Evolutionary conservation across 2,888 invertebrate genomes (phyloP).

Genomic region (Aleiodes leptofemur): DNA sequence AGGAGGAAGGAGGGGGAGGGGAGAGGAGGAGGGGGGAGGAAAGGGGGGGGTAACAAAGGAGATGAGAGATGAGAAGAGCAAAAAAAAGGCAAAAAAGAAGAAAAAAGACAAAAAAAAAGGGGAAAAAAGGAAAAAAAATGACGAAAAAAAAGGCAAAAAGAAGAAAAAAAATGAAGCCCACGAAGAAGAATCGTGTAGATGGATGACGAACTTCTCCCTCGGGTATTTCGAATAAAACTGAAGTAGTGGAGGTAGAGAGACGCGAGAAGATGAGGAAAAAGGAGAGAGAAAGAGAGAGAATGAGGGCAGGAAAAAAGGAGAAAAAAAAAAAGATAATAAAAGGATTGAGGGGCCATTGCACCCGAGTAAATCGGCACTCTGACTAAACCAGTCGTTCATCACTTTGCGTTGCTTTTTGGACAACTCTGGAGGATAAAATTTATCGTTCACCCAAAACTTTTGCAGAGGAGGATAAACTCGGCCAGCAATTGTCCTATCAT

Average conservation of each 20-base stretch:
- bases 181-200: constrained; percentile 56
- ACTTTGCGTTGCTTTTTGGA: constrained; percentile 55
- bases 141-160: too few species aligned
- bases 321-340: constrained; percentile 60
- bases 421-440: background rate
- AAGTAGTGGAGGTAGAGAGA: constrained; percentile 45
- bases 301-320: constrained; percentile 49
- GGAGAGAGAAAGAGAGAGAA: constrained; percentile 37
- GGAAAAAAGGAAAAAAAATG: too few species aligned
- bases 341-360: constrained; percentile 72
- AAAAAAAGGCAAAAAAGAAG: too few species aligned
- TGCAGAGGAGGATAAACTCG: constrained; percentile 27
- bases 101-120: too few species aligned
- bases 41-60: too few species aligned
- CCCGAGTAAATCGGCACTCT: constrained; percentile 72
- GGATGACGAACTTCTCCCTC: constrained; percentile 67
- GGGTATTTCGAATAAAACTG: constrained; percentile 68
- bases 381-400: constrained; percentile 73
- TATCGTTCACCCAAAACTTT: constrained; percentile 46
- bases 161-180: too few species aligned
- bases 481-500: constrained; percentile 3
- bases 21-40: too few species aligned
- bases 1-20: too few species aligned
- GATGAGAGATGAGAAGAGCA: too few species aligned
- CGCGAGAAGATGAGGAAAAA: constrained; percentile 45